Evolutionary conservation across 2,797 vertebrate species (phyloP).

Genomic region (Tauraco hartlaubi): DNA sequence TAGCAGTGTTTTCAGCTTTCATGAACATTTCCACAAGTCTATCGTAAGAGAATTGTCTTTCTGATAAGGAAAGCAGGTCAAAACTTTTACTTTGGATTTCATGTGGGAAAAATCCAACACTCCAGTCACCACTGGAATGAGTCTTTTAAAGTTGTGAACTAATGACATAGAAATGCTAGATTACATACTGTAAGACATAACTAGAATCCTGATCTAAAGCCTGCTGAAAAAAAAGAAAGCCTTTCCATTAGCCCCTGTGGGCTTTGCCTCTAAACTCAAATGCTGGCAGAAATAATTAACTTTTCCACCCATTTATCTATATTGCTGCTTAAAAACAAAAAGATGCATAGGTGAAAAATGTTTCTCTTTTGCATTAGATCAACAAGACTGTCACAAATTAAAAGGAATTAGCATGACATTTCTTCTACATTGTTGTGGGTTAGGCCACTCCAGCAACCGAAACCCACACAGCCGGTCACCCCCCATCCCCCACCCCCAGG

Average conservation of each 20-base stretch:
- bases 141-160: background rate
- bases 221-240: background rate
- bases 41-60: background rate
- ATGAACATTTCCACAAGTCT: background rate
- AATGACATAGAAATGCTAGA: background rate
- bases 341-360: background rate
- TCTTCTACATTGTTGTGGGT: background rate
- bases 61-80: background rate
- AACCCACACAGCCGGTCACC: too few relatives aligned
- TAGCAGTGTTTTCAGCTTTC: background rate
- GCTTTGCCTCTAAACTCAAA: background rate
- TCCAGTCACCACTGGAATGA: background rate
- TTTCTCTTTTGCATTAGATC: background rate
- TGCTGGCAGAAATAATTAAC: background rate
- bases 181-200: background rate
- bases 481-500: too few relatives aligned
- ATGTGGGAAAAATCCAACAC: background rate
- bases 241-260: background rate
- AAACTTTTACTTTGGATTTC: background rate
- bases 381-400: background rate
- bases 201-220: background rate
- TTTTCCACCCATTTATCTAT: background rate
- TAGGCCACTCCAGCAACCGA: too few relatives aligned
- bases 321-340: background rate
- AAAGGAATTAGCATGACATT: background rate